A percentile compares a stretch with the other conserved stretches of the same genome.
These are phyloP conservation scores for Mormoops blainvillei DNA, from an alignment of 2,113 vertebrate species.

Conservation along the genomic window DNA sequence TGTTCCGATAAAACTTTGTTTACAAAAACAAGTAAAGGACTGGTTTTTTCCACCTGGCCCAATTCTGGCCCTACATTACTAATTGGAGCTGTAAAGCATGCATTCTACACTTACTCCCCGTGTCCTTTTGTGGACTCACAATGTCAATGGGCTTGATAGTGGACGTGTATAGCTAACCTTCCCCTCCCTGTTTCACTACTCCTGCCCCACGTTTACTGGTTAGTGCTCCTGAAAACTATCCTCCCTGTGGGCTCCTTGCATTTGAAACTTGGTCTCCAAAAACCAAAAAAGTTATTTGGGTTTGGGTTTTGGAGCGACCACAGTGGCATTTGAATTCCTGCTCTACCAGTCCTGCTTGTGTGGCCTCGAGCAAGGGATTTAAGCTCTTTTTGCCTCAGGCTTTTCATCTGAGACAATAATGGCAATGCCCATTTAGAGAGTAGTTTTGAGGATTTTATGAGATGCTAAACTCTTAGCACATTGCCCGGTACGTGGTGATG, in stretches of 20 bases:
- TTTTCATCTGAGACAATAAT: background rate
- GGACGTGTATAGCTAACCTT: background rate
- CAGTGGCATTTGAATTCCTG: background rate
- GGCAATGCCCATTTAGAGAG: background rate
- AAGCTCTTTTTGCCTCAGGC: background rate
- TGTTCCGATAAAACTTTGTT: conserved; percentile 42
- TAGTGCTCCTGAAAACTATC: background rate
- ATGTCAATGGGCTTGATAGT: background rate
- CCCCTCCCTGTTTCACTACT: background rate
- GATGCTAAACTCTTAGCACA: background rate
- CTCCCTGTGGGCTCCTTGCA: background rate
- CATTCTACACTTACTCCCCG: background rate
- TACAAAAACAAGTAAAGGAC: background rate
- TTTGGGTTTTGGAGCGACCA: background rate
- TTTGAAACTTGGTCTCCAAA: background rate
- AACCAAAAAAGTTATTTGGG: background rate
- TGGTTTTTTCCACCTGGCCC: background rate
- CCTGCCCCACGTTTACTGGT: background rate
- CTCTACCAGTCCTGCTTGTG: background rate
- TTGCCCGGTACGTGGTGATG: background rate
- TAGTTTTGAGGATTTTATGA: background rate
- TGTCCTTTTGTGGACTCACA: background rate
- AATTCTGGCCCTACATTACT: background rate
- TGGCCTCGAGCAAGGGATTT: background rate
- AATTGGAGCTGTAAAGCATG: background rate